Evolutionary conservation across 2,113 vertebrate species (phyloP), one percentile per base, ranked within the genome.

Genomic region (Myotis brandtii): DNA sequence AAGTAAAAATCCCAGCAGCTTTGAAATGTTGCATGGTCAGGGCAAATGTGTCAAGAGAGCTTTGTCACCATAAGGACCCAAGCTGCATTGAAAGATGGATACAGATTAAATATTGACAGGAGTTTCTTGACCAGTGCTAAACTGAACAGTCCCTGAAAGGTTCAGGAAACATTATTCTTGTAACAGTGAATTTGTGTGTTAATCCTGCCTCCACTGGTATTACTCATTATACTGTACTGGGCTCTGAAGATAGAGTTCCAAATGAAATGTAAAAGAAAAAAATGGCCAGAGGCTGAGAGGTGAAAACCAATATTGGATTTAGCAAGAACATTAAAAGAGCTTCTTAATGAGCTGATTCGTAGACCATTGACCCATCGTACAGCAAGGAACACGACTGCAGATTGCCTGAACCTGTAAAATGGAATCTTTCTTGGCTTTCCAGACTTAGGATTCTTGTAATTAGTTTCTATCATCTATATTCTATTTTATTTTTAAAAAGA

Each of bases 91-190:
- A 67, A 98, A 98, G 95, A 97, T 40, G 73, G 81, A 92, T 96
- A 89, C 43, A 96, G 92, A 97, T 97, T 98, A 98, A 97, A 97
- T 98, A 97, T 93, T 97, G 98, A 98, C 90, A 96, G 50, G 93
- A 40, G 30, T 94, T 85, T n/a, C 87, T 94, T 70, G 50, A 87
- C 83, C 48, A 82, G 21, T 75, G 12, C 40, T 77, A 94, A 54
- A n/a, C 50, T 94, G 87, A 96, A 86, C 0, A 93, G 72, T 66
- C 84, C 25, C 8, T 88, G 92, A 92, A 95, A 96, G 6, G 17
- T 91, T 97, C 77, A 91, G 76, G 82, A 97, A 98, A 86, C 0
- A 23, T 50, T 93, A 50, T 92, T 84, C 76, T 97, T 96, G 56
- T 54, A 66, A 6, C 13, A 86, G 90, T 73, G 34, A 94, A 84